Conservation (phyloP, 2,797 vertebrate genomes). For the Coreius guichenoti region DNA sequence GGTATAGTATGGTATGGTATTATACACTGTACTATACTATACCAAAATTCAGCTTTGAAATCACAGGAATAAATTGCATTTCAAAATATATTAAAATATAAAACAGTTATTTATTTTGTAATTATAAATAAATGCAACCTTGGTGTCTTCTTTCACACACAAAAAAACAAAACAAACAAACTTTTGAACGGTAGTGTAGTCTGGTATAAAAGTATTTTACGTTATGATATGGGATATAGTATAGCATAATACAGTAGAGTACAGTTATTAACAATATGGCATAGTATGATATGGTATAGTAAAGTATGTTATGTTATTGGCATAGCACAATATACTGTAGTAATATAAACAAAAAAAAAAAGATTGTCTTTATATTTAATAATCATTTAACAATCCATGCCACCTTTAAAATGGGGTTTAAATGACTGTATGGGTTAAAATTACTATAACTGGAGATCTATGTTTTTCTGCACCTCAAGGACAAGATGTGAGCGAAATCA, state of each 20-base stretch:
- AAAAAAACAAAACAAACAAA: too few relatives aligned
- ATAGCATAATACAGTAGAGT: background rate
- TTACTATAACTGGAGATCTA: too few relatives aligned
- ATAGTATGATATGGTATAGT: background rate
- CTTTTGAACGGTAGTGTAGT: background rate
- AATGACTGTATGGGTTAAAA: background rate
- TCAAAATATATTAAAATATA: too few relatives aligned
- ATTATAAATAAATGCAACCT: background rate
- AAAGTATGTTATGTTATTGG: background rate
- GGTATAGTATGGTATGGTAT: background rate
- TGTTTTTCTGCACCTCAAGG: constrained; percentile 23
- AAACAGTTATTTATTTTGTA: background rate
- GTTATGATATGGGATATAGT: background rate
- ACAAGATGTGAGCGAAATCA: constrained; percentile 27
- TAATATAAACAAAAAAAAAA: background rate
- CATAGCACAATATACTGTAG: background rate
- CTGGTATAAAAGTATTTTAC: background rate
- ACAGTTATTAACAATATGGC: background rate
- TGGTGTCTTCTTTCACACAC: background rate
- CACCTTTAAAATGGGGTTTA: background rate
- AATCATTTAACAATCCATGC: background rate
- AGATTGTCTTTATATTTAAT: background rate
- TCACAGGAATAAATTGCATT: too few relatives aligned
- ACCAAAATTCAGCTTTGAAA: background rate
- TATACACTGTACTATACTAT: background rate